These are phyloP conservation scores for Noturus placidus DNA, from an alignment of 2,113 vertebrate genomes.

Conservation along the genomic window DNA sequence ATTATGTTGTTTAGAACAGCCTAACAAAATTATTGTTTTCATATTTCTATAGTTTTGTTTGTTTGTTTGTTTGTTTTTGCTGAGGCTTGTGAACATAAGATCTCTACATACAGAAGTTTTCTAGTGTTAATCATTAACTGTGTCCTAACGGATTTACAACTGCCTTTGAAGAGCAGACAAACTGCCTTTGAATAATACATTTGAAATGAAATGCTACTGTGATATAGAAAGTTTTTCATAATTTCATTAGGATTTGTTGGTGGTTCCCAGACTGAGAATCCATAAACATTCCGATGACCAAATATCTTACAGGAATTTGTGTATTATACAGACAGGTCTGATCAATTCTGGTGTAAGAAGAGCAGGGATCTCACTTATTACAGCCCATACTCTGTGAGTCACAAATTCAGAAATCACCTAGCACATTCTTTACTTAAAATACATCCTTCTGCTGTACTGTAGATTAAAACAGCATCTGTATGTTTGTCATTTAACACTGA, in stretches of 20 bases:
- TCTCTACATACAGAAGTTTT: neutral
- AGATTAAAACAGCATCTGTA: neutral
- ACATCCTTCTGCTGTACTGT: neutral
- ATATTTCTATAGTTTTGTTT: neutral
- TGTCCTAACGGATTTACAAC: slow-evolving; percentile 6
- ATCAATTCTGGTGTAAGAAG: slow-evolving; percentile 10
- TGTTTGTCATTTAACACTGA: neutral
- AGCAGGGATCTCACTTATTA: slow-evolving; percentile 45
- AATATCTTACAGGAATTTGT: slow-evolving; percentile 18
- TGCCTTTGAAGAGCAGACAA: neutral
- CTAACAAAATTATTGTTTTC: neutral
- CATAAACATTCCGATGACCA: slow-evolving; percentile 33
- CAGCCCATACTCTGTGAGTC: slow-evolving; percentile 34
- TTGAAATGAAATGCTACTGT: neutral
- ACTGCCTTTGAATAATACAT: neutral
- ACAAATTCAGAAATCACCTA: slow-evolving; percentile 42
- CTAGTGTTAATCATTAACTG: slow-evolving; percentile 14
- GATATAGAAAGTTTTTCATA: neutral
- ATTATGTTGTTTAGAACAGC: neutral
- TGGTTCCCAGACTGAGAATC: slow-evolving; percentile 20
- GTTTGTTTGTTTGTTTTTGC: neutral
- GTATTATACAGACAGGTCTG: slow-evolving; percentile 34
- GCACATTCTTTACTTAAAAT: slow-evolving; percentile 18
- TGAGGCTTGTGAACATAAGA: neutral
- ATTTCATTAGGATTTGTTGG: neutral